A percentile compares a stretch with the other conserved stretches of the same genome.
Evolutionary conservation across 2,797 vertebrate genomes (phyloP).

Genomic region (Acanthurus leucopareius): DNA sequence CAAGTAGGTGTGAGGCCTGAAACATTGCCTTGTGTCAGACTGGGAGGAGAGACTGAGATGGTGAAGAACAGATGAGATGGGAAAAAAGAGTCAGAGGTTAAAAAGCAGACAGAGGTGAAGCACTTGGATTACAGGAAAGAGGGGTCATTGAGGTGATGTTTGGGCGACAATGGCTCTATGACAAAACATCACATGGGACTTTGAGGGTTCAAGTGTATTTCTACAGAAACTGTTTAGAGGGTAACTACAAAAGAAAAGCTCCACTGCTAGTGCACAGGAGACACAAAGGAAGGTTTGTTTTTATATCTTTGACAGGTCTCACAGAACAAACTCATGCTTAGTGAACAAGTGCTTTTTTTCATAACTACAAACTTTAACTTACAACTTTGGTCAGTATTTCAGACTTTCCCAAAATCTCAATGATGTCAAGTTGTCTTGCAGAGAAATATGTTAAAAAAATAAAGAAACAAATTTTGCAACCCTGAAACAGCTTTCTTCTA

Average conservation of each 20-base stretch:
- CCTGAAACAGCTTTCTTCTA: neutral
- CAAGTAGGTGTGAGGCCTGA: constrained; percentile 93
- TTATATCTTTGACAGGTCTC: neutral
- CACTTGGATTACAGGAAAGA: constrained; percentile 2
- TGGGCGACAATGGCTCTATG: neutral
- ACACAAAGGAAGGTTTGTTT: neutral
- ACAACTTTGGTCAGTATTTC: neutral
- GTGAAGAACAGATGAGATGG: constrained; percentile 1
- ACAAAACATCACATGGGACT: neutral
- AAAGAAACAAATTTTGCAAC: neutral
- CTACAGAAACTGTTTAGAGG: neutral
- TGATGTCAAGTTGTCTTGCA: neutral
- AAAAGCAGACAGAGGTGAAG: neutral
- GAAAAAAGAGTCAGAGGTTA: neutral
- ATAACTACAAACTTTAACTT: no score
- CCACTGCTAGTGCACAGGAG: neutral
- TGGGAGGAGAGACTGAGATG: constrained; percentile 18
- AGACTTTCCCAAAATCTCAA: neutral
- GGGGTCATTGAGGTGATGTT: neutral
- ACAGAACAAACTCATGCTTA: neutral
- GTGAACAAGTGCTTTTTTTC: neutral
- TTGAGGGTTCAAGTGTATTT: neutral
- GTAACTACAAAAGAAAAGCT: neutral
- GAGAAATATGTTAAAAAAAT: neutral
- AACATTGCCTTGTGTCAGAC: constrained; percentile 45